phyloP scores from a whole-genome alignment of 2,113 vertebrate genomes.

The Pardalotus punctatus region DNA sequence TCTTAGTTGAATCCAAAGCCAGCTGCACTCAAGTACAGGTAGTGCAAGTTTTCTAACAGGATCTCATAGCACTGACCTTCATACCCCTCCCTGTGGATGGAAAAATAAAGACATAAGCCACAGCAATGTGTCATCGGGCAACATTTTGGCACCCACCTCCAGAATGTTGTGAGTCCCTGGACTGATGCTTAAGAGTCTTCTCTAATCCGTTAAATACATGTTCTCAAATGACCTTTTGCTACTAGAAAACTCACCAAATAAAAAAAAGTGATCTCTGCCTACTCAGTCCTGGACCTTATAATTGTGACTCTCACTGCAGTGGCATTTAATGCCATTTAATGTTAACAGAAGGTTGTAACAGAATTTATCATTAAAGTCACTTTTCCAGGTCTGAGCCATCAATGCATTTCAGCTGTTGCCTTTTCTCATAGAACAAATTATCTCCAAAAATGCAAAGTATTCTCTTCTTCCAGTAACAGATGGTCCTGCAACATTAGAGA shows the following conservation, averaged over 20 bases:
- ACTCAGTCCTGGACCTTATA: background rate
- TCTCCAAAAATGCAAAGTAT: constrained; percentile 26
- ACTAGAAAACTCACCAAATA: background rate
- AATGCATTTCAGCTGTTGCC: background rate
- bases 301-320: background rate
- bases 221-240: constrained; percentile 11
- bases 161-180: background rate
- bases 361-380: background rate
- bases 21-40: background rate
- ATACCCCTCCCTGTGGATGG: background rate
- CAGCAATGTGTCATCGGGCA: background rate
- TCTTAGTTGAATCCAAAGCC: background rate
- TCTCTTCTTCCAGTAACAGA: constrained; percentile 37
- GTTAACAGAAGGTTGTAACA: background rate
- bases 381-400: background rate
- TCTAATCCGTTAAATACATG: background rate
- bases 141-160: background rate
- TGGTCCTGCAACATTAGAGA: constrained; percentile 20
- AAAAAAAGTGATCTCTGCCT: background rate
- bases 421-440: constrained; percentile 34
- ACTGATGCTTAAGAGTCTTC: background rate
- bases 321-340: background rate
- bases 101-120: constrained; percentile 23
- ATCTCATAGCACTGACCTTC: background rate
- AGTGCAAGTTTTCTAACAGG: background rate